Conservation (phyloP, 2,888 invertebrate species). For the Archaeoteleia sp. region DNA sequence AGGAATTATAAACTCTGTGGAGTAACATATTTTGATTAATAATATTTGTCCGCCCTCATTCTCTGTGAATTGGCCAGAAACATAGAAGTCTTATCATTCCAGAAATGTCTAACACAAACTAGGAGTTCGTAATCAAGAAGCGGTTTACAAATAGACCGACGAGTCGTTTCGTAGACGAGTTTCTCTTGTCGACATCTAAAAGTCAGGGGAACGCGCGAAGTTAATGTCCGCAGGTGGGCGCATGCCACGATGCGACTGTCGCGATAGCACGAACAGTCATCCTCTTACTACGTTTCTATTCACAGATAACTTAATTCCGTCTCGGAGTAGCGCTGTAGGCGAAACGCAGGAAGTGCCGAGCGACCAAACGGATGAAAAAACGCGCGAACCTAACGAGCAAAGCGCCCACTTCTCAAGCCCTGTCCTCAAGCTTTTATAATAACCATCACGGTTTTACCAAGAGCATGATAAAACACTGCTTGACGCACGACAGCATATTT, state of each 20-base stretch:
- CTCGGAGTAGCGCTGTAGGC: conserved; percentile 28
- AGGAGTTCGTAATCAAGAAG: too few species aligned
- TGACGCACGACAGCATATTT: conserved; percentile 33
- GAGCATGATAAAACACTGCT: conserved; percentile 20
- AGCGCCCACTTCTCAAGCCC: conserved; percentile 9
- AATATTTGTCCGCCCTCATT: too few species aligned
- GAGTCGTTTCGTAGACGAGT: conserved; percentile 21
- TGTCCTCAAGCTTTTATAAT: conserved; percentile 31
- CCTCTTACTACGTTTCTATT: conserved; percentile 59
- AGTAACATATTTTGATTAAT: too few species aligned
- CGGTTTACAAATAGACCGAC: conserved; percentile 11
- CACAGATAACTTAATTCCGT: conserved; percentile 67
- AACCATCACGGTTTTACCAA: conserved; percentile 29
- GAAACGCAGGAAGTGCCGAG: conserved; percentile 20
- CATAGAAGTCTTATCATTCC: too few species aligned
- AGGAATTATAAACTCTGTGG: too few species aligned
- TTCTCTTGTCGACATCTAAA: conserved; percentile 10
- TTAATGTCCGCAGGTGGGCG: conserved; percentile 61
- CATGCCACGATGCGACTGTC: conserved; percentile 63
- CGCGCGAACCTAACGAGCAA: conserved; percentile 23
- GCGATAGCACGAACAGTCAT: conserved; percentile 62
- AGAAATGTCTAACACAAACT: too few species aligned
- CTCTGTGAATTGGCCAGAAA: too few species aligned
- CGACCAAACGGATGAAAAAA: conserved; percentile 9
- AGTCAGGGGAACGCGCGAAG: conserved; percentile 37